phyloP scores from a whole-genome alignment of 2,113 vertebrate species.

The Tragelaphus buxtoni region DNA sequence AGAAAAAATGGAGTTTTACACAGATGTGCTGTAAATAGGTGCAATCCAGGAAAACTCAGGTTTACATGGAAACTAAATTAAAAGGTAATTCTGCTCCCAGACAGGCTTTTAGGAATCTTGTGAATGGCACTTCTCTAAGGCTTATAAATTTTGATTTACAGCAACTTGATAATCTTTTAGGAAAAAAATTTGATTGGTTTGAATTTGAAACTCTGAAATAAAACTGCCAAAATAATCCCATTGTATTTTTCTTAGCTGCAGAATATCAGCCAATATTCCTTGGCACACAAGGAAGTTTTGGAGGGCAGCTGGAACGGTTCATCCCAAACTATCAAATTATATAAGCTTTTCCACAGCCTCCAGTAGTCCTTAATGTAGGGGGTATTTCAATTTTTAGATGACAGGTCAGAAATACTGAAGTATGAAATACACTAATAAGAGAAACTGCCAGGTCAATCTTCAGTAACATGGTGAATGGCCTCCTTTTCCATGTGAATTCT shows the following conservation, averaged over 20 bases:
- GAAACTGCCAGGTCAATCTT: not conserved
- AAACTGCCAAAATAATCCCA: not conserved
- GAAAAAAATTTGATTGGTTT: not conserved
- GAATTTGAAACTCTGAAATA: not conserved
- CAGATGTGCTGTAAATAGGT: not conserved
- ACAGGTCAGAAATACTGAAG: not conserved
- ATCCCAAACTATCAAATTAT: not conserved
- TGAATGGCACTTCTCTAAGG: not conserved
- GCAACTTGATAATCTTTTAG: not conserved
- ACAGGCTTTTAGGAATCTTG: not conserved
- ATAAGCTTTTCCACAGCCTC: not conserved
- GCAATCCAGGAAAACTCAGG: not conserved
- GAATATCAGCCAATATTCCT: not conserved
- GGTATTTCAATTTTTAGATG: not conserved
- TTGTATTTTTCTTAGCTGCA: not conserved
- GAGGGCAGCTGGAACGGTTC: not conserved
- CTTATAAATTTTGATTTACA: slow-evolving; percentile 15
- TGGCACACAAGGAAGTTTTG: not conserved
- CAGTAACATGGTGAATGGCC: not conserved
- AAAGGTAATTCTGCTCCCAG: not conserved
- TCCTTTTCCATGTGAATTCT: not conserved
- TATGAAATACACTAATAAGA: not conserved
- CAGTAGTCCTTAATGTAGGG: not conserved
- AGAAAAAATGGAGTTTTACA: not conserved
- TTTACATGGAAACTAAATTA: not conserved